Percentiles rank a stretch among this genome's conserved stretches.
These are phyloP conservation scores for Eleginops maclovinus DNA, from an alignment of 2,113 vertebrate species.

Conservation along the genomic window DNA sequence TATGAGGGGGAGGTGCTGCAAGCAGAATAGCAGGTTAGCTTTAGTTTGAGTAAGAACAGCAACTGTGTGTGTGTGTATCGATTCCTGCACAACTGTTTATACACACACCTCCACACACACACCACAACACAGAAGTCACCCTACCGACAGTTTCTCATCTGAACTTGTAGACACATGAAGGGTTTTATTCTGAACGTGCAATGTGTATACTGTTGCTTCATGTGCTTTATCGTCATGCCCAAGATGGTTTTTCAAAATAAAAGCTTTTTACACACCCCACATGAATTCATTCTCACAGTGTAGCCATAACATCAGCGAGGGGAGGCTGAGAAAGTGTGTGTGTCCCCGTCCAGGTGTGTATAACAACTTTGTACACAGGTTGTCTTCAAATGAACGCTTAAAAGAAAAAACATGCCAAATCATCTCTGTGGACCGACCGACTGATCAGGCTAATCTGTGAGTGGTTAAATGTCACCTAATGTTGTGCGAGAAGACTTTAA, in stretches of 20 bases:
- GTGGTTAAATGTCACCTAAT: neutral
- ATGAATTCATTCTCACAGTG: slow-evolving; percentile 18
- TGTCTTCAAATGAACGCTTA: slow-evolving; percentile 15
- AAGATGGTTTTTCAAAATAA: neutral
- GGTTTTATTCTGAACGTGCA: slow-evolving; percentile 8
- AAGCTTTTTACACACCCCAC: neutral
- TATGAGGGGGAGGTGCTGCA: slow-evolving; percentile 46
- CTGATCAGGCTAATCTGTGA: neutral
- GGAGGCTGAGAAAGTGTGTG: neutral
- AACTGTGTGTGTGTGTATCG: slow-evolving; percentile 9
- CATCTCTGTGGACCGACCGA: neutral
- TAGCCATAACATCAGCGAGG: slow-evolving; percentile 8
- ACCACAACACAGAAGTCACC: slow-evolving; percentile 13
- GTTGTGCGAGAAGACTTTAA: slow-evolving; percentile 8
- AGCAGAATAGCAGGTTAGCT: slow-evolving; percentile 50
- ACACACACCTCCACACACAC: slow-evolving; percentile 55
- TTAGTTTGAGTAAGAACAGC: slow-evolving; percentile 35
- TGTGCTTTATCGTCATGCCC: slow-evolving; percentile 31
- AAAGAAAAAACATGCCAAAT: neutral
- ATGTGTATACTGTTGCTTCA: neutral
- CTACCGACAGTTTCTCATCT: neutral
- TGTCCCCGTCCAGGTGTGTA: neutral
- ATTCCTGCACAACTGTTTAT: slow-evolving; percentile 60
- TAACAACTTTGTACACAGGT: neutral
- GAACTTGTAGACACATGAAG: neutral